phyloP scores from a whole-genome alignment of 2,888 invertebrate genomes.

The Heteromurus nitidus region DNA sequence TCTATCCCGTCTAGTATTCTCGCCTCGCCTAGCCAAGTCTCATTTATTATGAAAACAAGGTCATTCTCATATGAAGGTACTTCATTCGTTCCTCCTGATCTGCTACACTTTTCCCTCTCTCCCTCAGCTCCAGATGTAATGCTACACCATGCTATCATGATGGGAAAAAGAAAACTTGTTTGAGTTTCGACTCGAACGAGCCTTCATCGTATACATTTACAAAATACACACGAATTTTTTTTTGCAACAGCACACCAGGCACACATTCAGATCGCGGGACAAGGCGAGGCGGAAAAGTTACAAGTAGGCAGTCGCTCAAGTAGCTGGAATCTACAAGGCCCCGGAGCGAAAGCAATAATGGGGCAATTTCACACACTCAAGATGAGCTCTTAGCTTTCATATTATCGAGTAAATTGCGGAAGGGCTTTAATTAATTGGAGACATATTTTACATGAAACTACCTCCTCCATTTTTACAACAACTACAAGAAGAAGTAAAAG shows the following conservation, averaged over 20 bases:
- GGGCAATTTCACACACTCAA: conserved; percentile 63
- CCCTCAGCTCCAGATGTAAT: conserved; percentile 8
- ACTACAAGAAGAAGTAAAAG: not conserved
- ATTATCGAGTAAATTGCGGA: conserved; percentile 72
- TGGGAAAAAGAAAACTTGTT: conserved; percentile 18
- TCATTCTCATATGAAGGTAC: conserved; percentile 19
- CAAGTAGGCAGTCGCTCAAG: not conserved
- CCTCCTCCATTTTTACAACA: conserved; percentile 24
- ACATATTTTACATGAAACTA: conserved; percentile 72
- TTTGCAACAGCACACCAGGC: too few species aligned
- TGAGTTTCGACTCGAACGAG: too few species aligned
- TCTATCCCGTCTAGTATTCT: not conserved
- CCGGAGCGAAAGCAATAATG: conserved; percentile 48
- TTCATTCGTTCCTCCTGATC: conserved; percentile 26
- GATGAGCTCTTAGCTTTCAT: conserved; percentile 73
- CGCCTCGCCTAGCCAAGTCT: not conserved
- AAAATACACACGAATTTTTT: too few species aligned
- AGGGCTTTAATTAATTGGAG: conserved; percentile 74
- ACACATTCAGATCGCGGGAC: too few species aligned
- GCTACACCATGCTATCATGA: conserved; percentile 11
- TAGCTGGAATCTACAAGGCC: not conserved
- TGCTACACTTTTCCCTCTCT: too few species aligned
- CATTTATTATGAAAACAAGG: conserved; percentile 45
- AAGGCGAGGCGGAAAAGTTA: not conserved
- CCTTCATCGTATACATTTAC: too few species aligned